Conservation (phyloP, 2,888 invertebrate species). For the Acanthopleura granulata region DNA sequence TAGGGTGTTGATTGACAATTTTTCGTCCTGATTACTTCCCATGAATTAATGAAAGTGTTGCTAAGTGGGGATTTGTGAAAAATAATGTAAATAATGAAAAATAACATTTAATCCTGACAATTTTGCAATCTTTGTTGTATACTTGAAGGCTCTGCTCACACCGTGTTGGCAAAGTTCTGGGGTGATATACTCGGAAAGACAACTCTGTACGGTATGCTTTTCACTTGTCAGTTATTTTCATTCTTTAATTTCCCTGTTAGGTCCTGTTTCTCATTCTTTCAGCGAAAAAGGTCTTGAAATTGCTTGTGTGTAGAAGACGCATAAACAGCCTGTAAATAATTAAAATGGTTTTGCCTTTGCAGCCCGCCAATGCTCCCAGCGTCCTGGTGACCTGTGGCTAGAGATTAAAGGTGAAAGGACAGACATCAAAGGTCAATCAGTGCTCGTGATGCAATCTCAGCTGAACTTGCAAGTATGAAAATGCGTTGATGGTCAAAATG, state of each 20-base stretch:
- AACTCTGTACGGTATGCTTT: conserved; percentile 36
- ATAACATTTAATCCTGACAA: no score
- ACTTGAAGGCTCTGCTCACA: conserved; percentile 67
- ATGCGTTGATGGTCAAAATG: no score
- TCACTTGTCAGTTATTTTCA: no score
- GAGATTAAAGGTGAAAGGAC: conserved; percentile 3
- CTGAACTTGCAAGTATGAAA: neutral
- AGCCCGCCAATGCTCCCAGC: conserved; percentile 35
- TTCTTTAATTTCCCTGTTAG: no score
- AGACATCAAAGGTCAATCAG: neutral
- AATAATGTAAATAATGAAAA: no score
- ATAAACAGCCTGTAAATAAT: neutral
- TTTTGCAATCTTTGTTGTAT: no score
- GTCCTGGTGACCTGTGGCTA: conserved; percentile 31
- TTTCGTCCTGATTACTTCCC: no score
- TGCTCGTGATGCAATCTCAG: conserved; percentile 1
- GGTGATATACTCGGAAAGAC: conserved; percentile 45
- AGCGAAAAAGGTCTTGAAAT: no score
- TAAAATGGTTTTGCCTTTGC: conserved; percentile 16
- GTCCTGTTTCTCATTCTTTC: no score
- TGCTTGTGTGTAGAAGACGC: neutral
- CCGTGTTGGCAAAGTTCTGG: conserved; percentile 69
- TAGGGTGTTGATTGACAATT: no score
- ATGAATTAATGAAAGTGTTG: no score
- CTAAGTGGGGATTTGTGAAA: no score